Evolutionary conservation across 2,113 vertebrate species (phyloP).

Genomic region (Chitala chitala): DNA sequence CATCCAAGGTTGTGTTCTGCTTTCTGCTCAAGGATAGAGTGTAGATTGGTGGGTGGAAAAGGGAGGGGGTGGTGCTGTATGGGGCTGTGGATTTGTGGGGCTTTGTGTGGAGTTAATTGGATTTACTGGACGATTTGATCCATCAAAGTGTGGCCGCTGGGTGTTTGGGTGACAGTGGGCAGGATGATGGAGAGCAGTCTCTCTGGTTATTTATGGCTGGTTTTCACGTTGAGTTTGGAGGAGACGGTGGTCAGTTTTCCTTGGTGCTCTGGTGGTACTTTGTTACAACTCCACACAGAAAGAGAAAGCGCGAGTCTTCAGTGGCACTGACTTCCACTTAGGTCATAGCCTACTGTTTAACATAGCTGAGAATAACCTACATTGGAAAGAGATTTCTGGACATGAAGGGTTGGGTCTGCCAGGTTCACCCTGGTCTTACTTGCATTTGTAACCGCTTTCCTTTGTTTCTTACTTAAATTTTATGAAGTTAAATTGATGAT

Average conservation of each 20-base stretch:
- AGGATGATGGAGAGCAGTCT: slow-evolving; percentile 25
- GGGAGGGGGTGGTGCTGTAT: not conserved
- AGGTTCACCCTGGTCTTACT: too few species aligned
- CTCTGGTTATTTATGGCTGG: slow-evolving; percentile 23
- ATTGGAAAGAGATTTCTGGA: too few species aligned
- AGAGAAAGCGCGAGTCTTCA: too few species aligned
- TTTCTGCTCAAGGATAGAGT: not conserved
- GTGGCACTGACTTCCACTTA: too few species aligned
- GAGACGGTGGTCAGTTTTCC: slow-evolving; percentile 2
- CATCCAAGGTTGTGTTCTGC: not conserved
- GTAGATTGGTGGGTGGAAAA: not conserved
- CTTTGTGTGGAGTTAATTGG: slow-evolving; percentile 34
- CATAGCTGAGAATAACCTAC: too few species aligned
- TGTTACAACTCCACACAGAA: too few species aligned
- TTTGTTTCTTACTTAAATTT: too few species aligned
- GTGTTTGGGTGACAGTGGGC: slow-evolving; percentile 19
- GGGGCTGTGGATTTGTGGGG: slow-evolving; percentile 6
- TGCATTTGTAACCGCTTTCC: too few species aligned
- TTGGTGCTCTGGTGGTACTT: too few species aligned
- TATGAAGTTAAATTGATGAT: too few species aligned
- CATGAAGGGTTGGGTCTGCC: too few species aligned
- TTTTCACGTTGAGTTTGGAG: slow-evolving; percentile 12
- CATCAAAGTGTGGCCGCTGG: slow-evolving; percentile 5
- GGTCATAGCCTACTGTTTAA: too few species aligned
- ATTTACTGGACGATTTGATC: slow-evolving; percentile 37